Evolutionary conservation across 2,888 invertebrate genomes (phyloP).

Genomic region (Tachystola acroxantha): DNA sequence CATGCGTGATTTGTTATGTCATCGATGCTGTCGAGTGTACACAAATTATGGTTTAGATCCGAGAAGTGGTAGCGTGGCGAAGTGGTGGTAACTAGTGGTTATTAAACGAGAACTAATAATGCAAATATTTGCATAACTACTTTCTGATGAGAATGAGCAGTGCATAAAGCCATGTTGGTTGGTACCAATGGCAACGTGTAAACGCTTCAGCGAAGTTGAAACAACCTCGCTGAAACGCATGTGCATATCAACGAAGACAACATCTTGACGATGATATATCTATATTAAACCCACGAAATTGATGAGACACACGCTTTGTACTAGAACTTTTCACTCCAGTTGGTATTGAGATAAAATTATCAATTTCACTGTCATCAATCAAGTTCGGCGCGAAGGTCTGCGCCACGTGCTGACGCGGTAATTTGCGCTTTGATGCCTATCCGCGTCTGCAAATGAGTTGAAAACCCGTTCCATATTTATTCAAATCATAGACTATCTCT

Average conservation of each 20-base stretch:
- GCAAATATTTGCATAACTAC: too few relatives aligned
- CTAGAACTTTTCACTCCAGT: constrained; percentile 25
- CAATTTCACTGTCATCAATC: constrained; percentile 51
- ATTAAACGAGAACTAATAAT: too few relatives aligned
- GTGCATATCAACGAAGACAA: background rate
- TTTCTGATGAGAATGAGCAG: too few relatives aligned
- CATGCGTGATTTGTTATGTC: too few relatives aligned
- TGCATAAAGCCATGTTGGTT: too few relatives aligned
- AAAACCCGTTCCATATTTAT: constrained; percentile 13
- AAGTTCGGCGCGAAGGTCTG: constrained; percentile 22
- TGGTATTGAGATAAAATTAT: constrained; percentile 42
- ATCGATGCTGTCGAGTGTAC: too few relatives aligned
- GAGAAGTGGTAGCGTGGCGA: too few relatives aligned
- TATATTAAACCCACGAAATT: constrained; percentile 12
- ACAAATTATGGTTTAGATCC: too few relatives aligned
- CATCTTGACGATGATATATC: background rate
- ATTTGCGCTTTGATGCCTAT: constrained; percentile 31
- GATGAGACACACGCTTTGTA: constrained; percentile 16
- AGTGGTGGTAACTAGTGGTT: too few relatives aligned
- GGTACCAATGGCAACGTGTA: too few relatives aligned
- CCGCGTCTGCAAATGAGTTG: constrained; percentile 30
- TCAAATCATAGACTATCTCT: constrained; percentile 2
- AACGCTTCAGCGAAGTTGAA: too few relatives aligned
- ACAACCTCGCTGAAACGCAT: background rate
- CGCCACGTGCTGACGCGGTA: constrained; percentile 33